Conservation (phyloP, 2,113 vertebrate genomes). For the Poeciliopsis turrubarensis region DNA sequence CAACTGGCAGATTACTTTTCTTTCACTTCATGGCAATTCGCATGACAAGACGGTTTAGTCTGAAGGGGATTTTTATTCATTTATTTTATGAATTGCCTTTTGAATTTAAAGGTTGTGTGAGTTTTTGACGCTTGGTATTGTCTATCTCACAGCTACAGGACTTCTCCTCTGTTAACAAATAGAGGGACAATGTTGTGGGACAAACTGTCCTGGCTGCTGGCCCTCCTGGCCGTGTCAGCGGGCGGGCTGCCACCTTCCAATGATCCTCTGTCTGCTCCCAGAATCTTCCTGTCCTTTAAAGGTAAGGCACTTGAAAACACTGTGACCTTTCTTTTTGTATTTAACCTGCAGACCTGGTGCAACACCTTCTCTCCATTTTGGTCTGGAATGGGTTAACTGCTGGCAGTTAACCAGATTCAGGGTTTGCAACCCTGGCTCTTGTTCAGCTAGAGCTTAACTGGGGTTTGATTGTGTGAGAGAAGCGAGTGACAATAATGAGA, state of each 20-base stretch:
- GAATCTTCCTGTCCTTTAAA: conserved; percentile 85
- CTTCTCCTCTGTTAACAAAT: conserved; percentile 59
- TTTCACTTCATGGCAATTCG: too few relatives aligned
- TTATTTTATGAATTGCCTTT: too few relatives aligned
- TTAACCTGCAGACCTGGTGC: conserved; percentile 1
- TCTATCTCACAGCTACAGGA: conserved; percentile 63
- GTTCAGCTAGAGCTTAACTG: conserved; percentile 23
- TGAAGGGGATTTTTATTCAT: too few relatives aligned
- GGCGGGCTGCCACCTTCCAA: conserved; percentile 58
- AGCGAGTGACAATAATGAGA: conserved; percentile 41
- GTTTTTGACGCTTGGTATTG: conserved; percentile 33
- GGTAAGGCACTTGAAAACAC: conserved; percentile 65
- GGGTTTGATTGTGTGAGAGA: conserved; percentile 43
- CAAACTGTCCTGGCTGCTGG: conserved; percentile 73
- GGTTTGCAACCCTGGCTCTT: conserved; percentile 22
- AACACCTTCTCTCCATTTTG: background rate
- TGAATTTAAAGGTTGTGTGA: background rate
- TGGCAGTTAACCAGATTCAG: conserved; percentile 28
- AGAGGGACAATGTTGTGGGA: conserved; percentile 73
- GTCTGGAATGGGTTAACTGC: conserved; percentile 30
- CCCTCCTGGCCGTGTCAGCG: conserved; percentile 72
- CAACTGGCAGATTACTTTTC: too few relatives aligned
- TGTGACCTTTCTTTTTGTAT: conserved; percentile 24
- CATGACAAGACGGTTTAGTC: too few relatives aligned
- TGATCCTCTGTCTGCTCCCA: conserved; percentile 77